Evolutionary conservation across 2,888 invertebrate genomes (phyloP), one percentile per base, ranked within the genome.

Genomic region (Brenthis daphne): DNA sequence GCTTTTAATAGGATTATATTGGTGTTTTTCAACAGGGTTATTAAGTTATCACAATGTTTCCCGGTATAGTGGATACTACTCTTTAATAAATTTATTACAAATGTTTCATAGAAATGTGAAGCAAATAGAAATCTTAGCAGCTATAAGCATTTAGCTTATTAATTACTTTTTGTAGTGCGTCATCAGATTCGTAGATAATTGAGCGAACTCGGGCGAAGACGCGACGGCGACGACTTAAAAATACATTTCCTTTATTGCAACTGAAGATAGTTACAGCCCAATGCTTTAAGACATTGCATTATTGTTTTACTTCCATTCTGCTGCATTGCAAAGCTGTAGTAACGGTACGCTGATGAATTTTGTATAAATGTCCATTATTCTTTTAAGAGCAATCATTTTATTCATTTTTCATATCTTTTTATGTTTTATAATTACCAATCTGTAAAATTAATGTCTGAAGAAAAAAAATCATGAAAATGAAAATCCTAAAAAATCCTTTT

Each of bases 181-280:
- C 82, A 81, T 80, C 77, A 79, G 81, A 79, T 76, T 78, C 77
- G 77, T 77, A 80, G 80, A 85, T 89, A 89, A 89, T 88, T 89
- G 87, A 86, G 84, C 84, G 86, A 81, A 85, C 82, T 81, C 80
- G 82, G 77, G 79, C 77, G 79, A 83, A 84, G 88, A 81, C 87
- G 82, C 80, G 88, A 85, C 88, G 86, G 86, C 87, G 87, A 83
- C 88, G 81, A 83, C 84, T 89, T 88, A 88, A 87, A 88, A 88
- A 87, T 85, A 88, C 87, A 87, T 89, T 89, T 86, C 83, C 85
- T 84, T 82, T 79, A 79, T 79, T 77, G 76, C 79, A 79, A 79
- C 78, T 80, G 77, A 73, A 76, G 77, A 87, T 86, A 84, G 83
- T 79, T 77, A 81, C 83, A 77, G 79, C 75, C 78, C 79, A 79